phyloP scores from a whole-genome alignment of 2,113 vertebrate species.

The Aspiorhynchus laticeps region DNA sequence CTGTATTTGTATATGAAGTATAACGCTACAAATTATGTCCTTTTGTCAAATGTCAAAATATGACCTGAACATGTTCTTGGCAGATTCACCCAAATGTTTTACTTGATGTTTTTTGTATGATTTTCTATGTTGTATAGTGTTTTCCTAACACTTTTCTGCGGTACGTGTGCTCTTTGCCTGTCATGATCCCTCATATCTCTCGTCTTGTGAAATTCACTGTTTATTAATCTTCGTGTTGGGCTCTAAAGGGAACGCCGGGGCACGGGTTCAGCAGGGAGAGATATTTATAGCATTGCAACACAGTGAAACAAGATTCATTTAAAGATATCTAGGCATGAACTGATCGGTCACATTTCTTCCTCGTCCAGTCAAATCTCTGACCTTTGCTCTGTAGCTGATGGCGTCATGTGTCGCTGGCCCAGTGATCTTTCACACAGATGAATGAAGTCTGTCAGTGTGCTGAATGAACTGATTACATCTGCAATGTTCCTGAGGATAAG shows the following conservation, averaged over 20 bases:
- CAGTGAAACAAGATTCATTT: not conserved
- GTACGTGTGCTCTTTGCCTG: not conserved
- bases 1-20: not conserved
- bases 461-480: not conserved
- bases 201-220: constrained; percentile 41
- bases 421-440: constrained; percentile 43
- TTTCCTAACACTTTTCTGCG: not conserved
- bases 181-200: constrained; percentile 31
- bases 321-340: not conserved
- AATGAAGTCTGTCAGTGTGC: not conserved
- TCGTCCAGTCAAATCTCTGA: not conserved
- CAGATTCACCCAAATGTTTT: not conserved
- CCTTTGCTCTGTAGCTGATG: constrained; percentile 17
- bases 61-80: not conserved
- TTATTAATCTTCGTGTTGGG: constrained; percentile 20
- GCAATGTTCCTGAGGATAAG: not conserved
- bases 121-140: not conserved
- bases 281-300: constrained; percentile 31
- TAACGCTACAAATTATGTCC: not conserved
- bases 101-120: not conserved
- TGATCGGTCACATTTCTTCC: not conserved
- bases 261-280: not conserved
- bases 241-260: not conserved
- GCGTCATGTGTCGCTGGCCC: constrained; percentile 38
- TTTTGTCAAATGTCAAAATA: not conserved